phyloP scores from a whole-genome alignment of 2,113 vertebrate genomes.

The Ploceus nigricollis region DNA sequence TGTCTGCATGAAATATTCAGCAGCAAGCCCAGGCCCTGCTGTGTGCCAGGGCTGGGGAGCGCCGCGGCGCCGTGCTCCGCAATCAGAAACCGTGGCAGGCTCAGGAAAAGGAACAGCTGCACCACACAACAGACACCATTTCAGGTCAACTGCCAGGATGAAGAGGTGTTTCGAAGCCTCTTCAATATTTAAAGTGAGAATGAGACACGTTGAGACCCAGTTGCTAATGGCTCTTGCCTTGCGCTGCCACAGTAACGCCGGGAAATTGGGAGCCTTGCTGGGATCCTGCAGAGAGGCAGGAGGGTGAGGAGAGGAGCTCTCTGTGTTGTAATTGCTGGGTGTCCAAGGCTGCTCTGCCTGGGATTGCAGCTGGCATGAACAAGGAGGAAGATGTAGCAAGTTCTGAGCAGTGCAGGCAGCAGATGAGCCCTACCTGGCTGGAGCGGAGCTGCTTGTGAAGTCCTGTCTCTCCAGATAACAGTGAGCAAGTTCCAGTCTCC shows the following conservation, averaged over 20 bases:
- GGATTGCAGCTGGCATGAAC: neutral
- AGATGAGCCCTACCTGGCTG: neutral
- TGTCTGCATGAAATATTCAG: constrained; percentile 68
- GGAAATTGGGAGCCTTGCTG: neutral
- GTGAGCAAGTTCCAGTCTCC: neutral
- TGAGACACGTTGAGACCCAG: neutral
- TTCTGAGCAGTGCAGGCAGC: neutral
- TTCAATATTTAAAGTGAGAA: neutral
- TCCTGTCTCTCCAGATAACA: rapidly evolving
- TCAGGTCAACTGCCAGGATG: neutral
- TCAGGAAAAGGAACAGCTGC: neutral
- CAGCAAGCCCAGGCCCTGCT: neutral
- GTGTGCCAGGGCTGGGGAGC: neutral
- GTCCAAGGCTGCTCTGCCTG: neutral
- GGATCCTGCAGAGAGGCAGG: neutral
- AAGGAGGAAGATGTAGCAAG: neutral
- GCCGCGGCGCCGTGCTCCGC: neutral
- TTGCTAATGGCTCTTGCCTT: neutral
- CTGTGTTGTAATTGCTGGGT: neutral
- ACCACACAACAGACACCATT: neutral
- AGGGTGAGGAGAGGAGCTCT: neutral
- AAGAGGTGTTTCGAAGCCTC: neutral
- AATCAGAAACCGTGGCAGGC: neutral
- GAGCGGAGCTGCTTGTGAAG: neutral
- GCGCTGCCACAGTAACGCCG: neutral